Conservation (phyloP, 2,113 vertebrate species). For the Podarcis raffonei region DNA sequence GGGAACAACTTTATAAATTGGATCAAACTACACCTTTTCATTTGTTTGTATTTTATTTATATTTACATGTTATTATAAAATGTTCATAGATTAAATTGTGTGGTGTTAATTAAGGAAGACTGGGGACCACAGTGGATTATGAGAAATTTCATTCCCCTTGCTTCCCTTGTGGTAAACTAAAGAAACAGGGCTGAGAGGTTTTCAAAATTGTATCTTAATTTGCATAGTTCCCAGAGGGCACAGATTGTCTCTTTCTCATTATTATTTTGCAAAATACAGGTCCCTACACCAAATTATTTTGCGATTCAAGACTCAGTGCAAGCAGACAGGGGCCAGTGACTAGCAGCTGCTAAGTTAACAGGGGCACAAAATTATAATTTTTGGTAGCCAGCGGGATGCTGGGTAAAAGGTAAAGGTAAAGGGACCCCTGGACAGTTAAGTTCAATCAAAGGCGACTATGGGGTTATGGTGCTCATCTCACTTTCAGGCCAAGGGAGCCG, state of each 20-base stretch:
- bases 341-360: background rate
- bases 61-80: background rate
- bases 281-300: background rate
- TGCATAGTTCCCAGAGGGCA: background rate
- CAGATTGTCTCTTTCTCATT: background rate
- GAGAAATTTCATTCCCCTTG: background rate
- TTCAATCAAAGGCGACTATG: too few species aligned
- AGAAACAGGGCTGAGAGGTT: background rate
- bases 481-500: too few species aligned
- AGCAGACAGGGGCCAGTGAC: background rate
- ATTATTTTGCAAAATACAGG: background rate
- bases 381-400: background rate
- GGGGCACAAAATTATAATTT: background rate
- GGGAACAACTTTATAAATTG: background rate
- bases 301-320: background rate
- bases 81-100: background rate
- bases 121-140: background rate
- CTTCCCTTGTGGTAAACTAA: background rate
- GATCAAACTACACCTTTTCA: background rate
- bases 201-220: too few species aligned
- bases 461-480: too few species aligned
- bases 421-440: too few species aligned
- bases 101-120: background rate
- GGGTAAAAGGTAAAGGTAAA: background rate
- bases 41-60: background rate